Percentiles rank a stretch among this genome's conserved stretches.
Evolutionary conservation across 2,888 invertebrate genomes (phyloP).

Genomic region (Junonia oenone): DNA sequence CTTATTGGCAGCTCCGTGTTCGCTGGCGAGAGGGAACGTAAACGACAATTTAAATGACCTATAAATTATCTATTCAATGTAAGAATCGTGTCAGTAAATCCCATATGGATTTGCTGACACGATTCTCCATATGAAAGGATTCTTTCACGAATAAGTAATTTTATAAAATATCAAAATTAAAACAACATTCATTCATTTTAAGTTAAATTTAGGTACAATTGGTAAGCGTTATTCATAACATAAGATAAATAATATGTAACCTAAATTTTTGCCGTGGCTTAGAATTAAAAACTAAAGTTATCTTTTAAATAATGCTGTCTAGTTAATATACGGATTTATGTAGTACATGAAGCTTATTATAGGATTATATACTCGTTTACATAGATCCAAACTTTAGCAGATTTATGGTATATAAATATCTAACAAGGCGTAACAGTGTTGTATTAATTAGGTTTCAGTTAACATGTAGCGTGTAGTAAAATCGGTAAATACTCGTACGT

Average conservation of each 20-base stretch:
- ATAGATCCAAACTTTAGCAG: not conserved
- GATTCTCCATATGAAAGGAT: too few relatives aligned
- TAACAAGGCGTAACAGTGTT: not conserved
- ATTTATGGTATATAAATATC: not conserved
- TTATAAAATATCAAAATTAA: too few relatives aligned
- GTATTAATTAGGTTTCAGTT: not conserved
- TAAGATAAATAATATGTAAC: not conserved
- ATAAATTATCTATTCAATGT: not conserved
- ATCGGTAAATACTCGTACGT: not conserved
- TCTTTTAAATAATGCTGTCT: not conserved
- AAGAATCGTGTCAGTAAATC: not conserved
- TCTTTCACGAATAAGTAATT: too few relatives aligned
- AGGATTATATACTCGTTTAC: too few relatives aligned
- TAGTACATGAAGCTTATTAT: not conserved
- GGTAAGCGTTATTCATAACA: not conserved
- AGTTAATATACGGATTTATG: not conserved
- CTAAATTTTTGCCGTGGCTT: not conserved
- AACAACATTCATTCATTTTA: too few relatives aligned
- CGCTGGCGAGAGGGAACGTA: constrained; percentile 30
- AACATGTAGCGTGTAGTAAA: not conserved
- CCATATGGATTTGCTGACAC: too few relatives aligned
- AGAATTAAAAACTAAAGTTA: not conserved
- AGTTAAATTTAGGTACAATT: too few relatives aligned
- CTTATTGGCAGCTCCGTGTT: constrained; percentile 37
- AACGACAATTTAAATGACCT: constrained; percentile 16